Evolutionary conservation across 1,140 invertebrate genomes (phyloP).

Genomic region (Drosophila mojavensis): DNA sequence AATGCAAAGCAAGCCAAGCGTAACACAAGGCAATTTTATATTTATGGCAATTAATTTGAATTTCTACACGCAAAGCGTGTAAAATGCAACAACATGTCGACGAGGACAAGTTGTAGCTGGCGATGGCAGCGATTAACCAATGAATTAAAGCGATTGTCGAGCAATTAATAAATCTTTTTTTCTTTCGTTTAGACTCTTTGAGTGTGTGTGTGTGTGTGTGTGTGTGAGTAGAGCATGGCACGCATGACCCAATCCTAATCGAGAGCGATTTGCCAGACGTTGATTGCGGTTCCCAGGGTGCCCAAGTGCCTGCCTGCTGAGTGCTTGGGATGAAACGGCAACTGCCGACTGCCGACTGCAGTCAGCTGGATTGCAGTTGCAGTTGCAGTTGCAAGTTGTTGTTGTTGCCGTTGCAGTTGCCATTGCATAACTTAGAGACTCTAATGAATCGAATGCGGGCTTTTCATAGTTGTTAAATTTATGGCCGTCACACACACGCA

Average conservation of each 20-base stretch:
- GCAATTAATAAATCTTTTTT: slow-evolving; percentile 75
- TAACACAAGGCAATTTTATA: slow-evolving; percentile 56
- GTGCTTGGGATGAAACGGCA: slow-evolving; percentile 50
- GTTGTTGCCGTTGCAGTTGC: background rate
- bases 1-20: slow-evolving; percentile 56
- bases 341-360: slow-evolving; percentile 21
- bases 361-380: slow-evolving; percentile 13
- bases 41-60: slow-evolving; percentile 80
- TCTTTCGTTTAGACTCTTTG: slow-evolving; percentile 6
- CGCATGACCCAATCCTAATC: slow-evolving; percentile 65
- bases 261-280: slow-evolving; percentile 59
- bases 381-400: slow-evolving; percentile 16
- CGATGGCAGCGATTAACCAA: slow-evolving; percentile 61
- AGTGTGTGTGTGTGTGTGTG: background rate
- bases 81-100: slow-evolving; percentile 62
- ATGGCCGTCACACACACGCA: slow-evolving; percentile 46
- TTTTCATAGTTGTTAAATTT: slow-evolving; percentile 49
- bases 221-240: slow-evolving; percentile 4
- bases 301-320: slow-evolving; percentile 20
- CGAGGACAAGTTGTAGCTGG: slow-evolving; percentile 37
- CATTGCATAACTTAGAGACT: slow-evolving; percentile 60
- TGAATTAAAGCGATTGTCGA: slow-evolving; percentile 50
- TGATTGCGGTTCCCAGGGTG: slow-evolving; percentile 77
- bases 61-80: slow-evolving; percentile 81
- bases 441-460: slow-evolving; percentile 60